phyloP scores from a whole-genome alignment of 2,113 vertebrate genomes.

The Elaphurus davidianus region DNA sequence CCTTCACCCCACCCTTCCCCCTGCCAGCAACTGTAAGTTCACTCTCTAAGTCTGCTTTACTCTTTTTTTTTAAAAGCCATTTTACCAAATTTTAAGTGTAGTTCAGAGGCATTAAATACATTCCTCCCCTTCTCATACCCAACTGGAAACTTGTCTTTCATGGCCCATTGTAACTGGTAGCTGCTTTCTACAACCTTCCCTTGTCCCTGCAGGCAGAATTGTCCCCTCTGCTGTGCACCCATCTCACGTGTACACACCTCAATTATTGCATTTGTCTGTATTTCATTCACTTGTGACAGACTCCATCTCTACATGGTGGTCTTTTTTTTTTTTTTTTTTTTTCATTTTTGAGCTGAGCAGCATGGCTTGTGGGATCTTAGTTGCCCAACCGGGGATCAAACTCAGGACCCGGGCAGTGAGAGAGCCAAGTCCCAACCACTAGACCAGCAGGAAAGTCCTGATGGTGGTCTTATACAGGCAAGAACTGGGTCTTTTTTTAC shows the following conservation, averaged over 20 bases:
- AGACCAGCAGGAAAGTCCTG: background rate
- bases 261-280: accelerated
- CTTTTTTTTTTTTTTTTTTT: background rate
- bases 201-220: background rate
- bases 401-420: background rate
- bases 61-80: background rate
- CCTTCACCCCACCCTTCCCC: background rate
- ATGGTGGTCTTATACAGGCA: background rate
- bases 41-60: background rate
- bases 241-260: background rate
- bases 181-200: background rate
- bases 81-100: background rate
- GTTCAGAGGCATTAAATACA: background rate
- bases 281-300: accelerated
- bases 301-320: background rate
- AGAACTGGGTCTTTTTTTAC: background rate
- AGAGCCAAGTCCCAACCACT: background rate
- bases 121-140: background rate
- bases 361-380: background rate
- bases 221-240: background rate
- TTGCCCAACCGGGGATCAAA: background rate
- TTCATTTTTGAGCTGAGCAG: background rate
- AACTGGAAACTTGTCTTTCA: background rate
- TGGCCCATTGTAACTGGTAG: no score
- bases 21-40: accelerated